Evolutionary conservation across 2,797 vertebrate species (phyloP), one percentile per base, ranked within the genome.

Genomic region (Anisognathus igniventris): DNA sequence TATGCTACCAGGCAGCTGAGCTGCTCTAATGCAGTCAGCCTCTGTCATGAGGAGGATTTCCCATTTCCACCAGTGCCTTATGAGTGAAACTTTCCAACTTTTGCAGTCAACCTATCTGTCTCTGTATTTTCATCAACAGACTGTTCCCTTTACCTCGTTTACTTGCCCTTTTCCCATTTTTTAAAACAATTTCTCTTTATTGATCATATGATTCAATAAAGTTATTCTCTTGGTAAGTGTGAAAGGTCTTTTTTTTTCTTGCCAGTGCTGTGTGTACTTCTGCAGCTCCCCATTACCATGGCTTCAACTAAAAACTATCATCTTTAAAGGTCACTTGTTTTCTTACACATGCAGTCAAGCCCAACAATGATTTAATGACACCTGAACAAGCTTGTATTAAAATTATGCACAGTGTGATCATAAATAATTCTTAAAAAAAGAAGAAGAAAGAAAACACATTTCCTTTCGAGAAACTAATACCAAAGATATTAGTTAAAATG

Each of bases 281-380:
- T 96, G 86, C 94, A 92, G 82, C 71, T 94, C 77, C 65, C 94
- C 88, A 93, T 97, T 92, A 96, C 95, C 95, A 96, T 3, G 19
- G 96, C 88, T 97, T 92, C 95, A 6, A 7, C 95, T 97, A 91
- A 93, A 97, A 93, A 97, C 96, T 91, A 98, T 97, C 95, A 95
- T 97, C 97, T 97, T 96, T 97, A 98, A 98, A 98, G 98, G 98
- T 98, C 98, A 97, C 95, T 96, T 96, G 92, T 96, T 98, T 97
- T 95, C 94, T 97, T 96, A 92, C 86, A 82, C 57, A 90, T 47
- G 93, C 97, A 95, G 95, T 93, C 87, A 94, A 96, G 94, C 93
- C 94, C 54, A 40, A 97, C 95, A 93, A 95, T 91, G 92, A 97
- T 95, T 98, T 98, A 97, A 98, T 93, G 96, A 97, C 92, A 98